A percentile compares a stretch with the other conserved stretches of the same genome.
phyloP scores from a whole-genome alignment of 2,113 vertebrate species.

The Loxodonta africana region DNA sequence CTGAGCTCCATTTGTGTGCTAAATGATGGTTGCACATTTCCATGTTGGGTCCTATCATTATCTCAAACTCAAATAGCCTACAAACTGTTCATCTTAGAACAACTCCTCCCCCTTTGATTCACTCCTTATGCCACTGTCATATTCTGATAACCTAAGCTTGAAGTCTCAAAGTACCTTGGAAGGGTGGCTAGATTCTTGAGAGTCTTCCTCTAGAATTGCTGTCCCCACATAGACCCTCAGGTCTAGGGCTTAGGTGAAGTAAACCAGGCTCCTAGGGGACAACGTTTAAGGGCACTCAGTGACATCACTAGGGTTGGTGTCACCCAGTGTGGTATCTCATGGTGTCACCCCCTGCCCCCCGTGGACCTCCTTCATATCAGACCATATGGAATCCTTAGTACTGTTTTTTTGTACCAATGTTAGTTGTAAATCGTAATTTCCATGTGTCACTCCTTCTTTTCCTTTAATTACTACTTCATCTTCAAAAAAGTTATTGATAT shows the following conservation, averaged over 20 bases:
- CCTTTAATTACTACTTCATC: no score
- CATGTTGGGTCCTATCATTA: not conserved
- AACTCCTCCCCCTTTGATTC: not conserved
- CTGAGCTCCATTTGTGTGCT: not conserved
- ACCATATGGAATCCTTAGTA: no score
- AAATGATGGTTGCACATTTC: not conserved
- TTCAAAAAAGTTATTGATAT: no score
- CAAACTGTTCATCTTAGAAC: not conserved
- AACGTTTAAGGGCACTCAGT: not conserved
- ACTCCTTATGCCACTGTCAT: not conserved
- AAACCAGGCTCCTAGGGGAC: not conserved
- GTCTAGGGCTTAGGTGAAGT: not conserved
- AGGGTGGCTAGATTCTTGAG: not conserved
- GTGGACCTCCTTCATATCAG: no score
- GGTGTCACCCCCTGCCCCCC: no score
- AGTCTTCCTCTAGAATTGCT: no score
- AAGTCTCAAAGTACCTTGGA: not conserved
- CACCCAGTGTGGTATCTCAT: no score
- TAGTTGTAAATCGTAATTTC: no score
- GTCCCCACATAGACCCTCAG: not conserved
- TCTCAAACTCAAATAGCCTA: not conserved
- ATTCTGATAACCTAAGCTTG: not conserved
- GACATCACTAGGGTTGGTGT: no score
- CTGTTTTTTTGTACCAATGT: no score
- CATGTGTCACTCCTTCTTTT: no score